Percentiles rank a stretch among this genome's conserved stretches.
Conservation (phyloP, 2,113 vertebrate genomes). For the Sakesphorus luctuosus region DNA sequence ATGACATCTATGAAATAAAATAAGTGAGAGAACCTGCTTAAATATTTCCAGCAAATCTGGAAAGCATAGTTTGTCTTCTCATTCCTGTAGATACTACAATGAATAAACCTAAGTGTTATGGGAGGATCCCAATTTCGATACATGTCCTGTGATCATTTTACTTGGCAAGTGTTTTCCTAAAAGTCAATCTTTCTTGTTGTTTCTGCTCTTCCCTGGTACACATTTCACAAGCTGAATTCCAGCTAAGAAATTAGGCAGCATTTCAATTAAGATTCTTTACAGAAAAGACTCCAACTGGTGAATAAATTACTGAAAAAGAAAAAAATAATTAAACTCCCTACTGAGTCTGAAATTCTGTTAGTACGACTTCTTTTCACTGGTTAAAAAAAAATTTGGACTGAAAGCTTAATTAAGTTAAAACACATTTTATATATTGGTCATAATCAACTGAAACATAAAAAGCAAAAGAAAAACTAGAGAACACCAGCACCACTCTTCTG, state of each 20-base stretch:
- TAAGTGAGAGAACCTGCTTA: not conserved
- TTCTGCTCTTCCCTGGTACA: not conserved
- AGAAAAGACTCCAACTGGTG: slow-evolving; percentile 18
- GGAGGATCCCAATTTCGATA: not conserved
- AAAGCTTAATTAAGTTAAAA: not conserved
- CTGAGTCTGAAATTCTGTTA: not conserved
- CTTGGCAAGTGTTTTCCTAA: not conserved
- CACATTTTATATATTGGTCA: not conserved
- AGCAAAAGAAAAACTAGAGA: not conserved
- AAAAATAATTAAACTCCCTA: slow-evolving; percentile 40
- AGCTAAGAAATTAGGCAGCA: slow-evolving; percentile 51
- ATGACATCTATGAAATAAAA: not conserved
- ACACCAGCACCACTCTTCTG: not conserved
- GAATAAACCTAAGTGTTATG: not conserved
- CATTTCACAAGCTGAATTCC: slow-evolving; percentile 22
- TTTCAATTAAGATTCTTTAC: slow-evolving; percentile 48
- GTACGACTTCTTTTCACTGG: not conserved
- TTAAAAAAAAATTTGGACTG: not conserved
- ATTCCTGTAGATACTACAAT: not conserved
- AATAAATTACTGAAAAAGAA: slow-evolving; percentile 44
- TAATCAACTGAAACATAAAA: not conserved
- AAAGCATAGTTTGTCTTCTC: not conserved
- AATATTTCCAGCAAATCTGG: not conserved
- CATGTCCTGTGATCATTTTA: not conserved
- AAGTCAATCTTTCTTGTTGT: not conserved